Evolutionary conservation across 2,797 vertebrate genomes (phyloP).

Genomic region (Sebastes paucispinis): DNA sequence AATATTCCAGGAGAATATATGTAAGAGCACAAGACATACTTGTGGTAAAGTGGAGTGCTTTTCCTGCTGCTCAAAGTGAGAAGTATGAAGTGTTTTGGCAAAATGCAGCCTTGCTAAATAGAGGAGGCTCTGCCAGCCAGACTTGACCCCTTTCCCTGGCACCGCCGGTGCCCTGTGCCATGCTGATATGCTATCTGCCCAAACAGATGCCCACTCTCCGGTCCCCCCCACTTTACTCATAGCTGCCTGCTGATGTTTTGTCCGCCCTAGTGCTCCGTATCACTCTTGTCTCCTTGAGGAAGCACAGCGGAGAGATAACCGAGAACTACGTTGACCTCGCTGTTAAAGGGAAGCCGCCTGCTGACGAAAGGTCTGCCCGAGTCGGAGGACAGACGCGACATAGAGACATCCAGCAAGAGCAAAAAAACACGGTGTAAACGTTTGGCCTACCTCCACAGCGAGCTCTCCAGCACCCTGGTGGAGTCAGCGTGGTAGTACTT

Average conservation of each 20-base stretch:
- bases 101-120: conserved; percentile 38
- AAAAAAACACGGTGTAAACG: conserved; percentile 2
- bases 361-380: conserved; percentile 1
- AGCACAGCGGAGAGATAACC: conserved; percentile 14
- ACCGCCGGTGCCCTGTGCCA: conserved; percentile 57
- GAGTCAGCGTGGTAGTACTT: conserved; percentile 98
- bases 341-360: conserved; percentile 12
- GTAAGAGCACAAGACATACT: conserved; percentile 1
- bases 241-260: conserved; percentile 65
- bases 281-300: conserved; percentile 46
- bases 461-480: conserved; percentile 97
- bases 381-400: conserved; percentile 26
- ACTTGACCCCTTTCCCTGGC: conserved; percentile 65
- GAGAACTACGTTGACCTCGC: conserved; percentile 15
- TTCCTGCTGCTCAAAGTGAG: conserved; percentile 10
- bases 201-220: conserved; percentile 69
- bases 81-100: conserved; percentile 53
- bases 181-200: conserved; percentile 75
- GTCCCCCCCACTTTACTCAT: conserved; percentile 13
- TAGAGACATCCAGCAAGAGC: conserved; percentile 21
- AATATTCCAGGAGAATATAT: conserved; percentile 42
- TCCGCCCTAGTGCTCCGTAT: conserved; percentile 21
- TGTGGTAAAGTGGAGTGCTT: conserved; percentile 33
- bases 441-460: conserved; percentile 92
- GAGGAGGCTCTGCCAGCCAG: conserved; percentile 43